A percentile compares a stretch with the other conserved stretches of the same genome.
These are phyloP conservation scores for Halichoeres trimaculatus DNA, from an alignment of 2,113 vertebrate genomes.

Conservation along the genomic window DNA sequence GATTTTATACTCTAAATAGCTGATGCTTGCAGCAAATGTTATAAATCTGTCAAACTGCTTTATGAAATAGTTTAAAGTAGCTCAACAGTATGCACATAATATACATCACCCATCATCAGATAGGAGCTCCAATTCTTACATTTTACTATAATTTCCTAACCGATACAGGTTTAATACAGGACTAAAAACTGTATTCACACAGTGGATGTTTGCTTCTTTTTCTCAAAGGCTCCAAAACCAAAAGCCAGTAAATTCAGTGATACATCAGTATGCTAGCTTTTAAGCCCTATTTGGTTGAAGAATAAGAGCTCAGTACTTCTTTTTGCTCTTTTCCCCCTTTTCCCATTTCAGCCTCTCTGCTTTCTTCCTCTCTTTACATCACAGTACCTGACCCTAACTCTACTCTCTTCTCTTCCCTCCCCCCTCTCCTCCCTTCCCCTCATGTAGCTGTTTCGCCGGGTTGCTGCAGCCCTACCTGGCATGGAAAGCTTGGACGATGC, in stretches of 20 bases:
- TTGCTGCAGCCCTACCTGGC: conserved; percentile 80
- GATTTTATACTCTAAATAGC: too few species aligned
- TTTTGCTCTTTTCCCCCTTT: too few species aligned
- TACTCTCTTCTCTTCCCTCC: not conserved
- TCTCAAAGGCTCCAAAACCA: too few species aligned
- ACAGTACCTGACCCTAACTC: not conserved
- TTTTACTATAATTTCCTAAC: too few species aligned
- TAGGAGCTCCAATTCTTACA: too few species aligned
- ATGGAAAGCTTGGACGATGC: conserved; percentile 82
- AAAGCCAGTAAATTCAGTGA: too few species aligned
- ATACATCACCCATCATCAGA: too few species aligned
- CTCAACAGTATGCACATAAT: too few species aligned
- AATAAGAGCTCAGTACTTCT: too few species aligned
- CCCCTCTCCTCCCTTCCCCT: not conserved
- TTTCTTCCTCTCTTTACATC: not conserved
- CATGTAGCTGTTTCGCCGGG: conserved; percentile 76
- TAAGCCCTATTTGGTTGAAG: too few species aligned
- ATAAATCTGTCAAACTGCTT: not conserved
- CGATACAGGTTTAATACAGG: too few species aligned
- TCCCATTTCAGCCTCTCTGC: not conserved
- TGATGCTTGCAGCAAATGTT: not conserved
- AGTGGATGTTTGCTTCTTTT: not conserved
- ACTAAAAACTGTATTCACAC: not conserved
- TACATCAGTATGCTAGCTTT: too few species aligned
- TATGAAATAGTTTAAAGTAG: not conserved